Base-by-base conservation (phyloP, 2,797 vertebrate species). In the Gastrophryne carolinensis region DNA sequence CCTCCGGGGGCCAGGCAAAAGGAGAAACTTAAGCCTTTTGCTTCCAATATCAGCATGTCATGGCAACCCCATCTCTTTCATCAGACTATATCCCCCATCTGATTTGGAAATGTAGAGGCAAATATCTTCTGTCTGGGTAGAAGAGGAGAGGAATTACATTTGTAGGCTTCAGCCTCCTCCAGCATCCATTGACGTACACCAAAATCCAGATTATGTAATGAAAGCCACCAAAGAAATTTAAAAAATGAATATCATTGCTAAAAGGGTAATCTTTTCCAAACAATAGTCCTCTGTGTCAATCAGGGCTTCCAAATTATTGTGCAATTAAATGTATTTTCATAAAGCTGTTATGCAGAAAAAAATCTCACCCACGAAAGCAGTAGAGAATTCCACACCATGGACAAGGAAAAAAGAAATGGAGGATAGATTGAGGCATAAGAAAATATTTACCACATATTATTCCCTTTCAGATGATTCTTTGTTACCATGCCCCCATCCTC, bases 1-100 rank as follows among this genome's bases (percentile, higher is more conserved):
- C 79, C 64, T 73, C 80, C 39, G 84, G 80, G 68, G 83, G 86
- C 85, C 66, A 70, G 62, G 82, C 19, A 72, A 66, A 62, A 19
- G 30, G 50, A 49, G 50, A 49, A 63, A 52, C 50, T 37, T 52
- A 65, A 71, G 67, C 75, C 52, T 75, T 44, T 79, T 63, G 49
- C 76, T 79, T 80, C 79, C 76, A 54, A 54, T 21, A 58, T 78
- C 68, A 78, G 75, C 68, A 78, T 78, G 52, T 78, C 75, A 78
- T 66, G 49, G 60, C 49, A 53, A 56, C 75, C 75, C 68, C 75
- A 78, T 72, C 72, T 58, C 74, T 21, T 27, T 58, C 71, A 34
- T 78, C 70, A 58, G 44, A 41, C 37, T 67, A 68, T 69, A 41
- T n/a, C 57, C 61, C 61, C 74, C 75, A 50, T 78, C 54, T 72